phyloP scores from a whole-genome alignment of 1,140 invertebrate species.

The Bombus vancouverensis region DNA sequence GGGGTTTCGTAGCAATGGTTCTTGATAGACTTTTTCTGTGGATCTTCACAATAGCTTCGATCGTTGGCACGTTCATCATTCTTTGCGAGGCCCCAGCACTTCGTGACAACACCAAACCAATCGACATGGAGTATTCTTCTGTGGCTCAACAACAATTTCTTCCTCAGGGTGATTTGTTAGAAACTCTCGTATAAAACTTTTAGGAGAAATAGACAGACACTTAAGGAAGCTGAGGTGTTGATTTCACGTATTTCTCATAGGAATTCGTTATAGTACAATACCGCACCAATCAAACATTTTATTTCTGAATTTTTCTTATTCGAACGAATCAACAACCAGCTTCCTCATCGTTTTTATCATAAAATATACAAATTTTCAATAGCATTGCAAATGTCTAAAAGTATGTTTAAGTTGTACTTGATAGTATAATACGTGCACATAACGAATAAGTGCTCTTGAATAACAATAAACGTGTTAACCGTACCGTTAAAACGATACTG shows the following conservation, averaged over 20 bases:
- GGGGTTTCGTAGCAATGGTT: constrained; percentile 99
- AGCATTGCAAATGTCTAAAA: constrained; percentile 12
- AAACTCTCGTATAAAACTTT: constrained; percentile 44
- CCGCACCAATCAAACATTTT: neutral
- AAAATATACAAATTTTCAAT: constrained; percentile 30
- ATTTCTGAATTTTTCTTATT: neutral
- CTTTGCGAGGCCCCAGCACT: constrained; percentile 94
- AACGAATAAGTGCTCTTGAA: constrained; percentile 51
- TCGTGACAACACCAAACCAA: constrained; percentile 94
- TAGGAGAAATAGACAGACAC: neutral
- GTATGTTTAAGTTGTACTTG: constrained; percentile 49
- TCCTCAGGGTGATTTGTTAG: constrained; percentile 72
- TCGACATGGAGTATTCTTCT: constrained; percentile 93
- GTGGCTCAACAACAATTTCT: constrained; percentile 91
- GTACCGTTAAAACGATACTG: constrained; percentile 2
- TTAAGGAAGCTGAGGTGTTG: neutral
- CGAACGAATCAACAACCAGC: neutral
- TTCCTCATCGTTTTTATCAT: constrained; percentile 25
- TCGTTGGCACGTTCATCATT: constrained; percentile 94
- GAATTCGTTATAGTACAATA: neutral
- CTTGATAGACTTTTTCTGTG: constrained; percentile 98
- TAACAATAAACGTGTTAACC: constrained; percentile 42
- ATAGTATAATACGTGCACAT: constrained; percentile 5
- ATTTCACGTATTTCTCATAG: neutral
- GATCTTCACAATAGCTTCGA: constrained; percentile 96